Evolutionary conservation across 1,140 invertebrate genomes (phyloP), one percentile per base, ranked within the genome.

Genomic region (Pseudomyrmex flavicornis): DNA sequence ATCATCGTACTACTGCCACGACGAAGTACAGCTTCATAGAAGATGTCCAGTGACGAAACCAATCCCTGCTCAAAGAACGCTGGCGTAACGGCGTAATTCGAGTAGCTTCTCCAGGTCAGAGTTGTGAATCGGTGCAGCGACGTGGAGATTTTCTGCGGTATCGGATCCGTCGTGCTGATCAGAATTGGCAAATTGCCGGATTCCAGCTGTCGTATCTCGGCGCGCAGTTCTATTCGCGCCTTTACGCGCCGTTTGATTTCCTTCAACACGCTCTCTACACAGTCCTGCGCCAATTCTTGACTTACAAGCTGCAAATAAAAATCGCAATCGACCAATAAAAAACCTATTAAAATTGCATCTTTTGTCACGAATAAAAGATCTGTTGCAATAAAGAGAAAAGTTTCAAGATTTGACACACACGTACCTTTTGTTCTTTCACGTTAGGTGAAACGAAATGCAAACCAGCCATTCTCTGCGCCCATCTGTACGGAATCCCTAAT

Each of bases 391-490:
- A 35, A 35, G 35, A 35, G 35, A 35, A 35, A 35, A 5, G 35
- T 7, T 35, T 35, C 35, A 35, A 5, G 35, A 35, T 35, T 35
- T 35, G 7, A 52, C 13, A 46, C 8, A 63, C 61, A 35, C 26
- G 12, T 88, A 93, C 92, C 66, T 92, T 93, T 87, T 92, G 91
- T 79, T 93, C 93, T 5, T 74, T 50, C 20, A 86, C 52, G 15
- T 93, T 88, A 26, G 91, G 88, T 12, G 95, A 92, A 86, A 97
- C 95, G 90, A 98, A 98, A 92, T 98, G 96, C 69, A 98, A 93
- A 1, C 98, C 98, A 90, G 97, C 97, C 93, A 99, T 95, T 93
- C 96, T 96, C 93, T 99, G 98, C 1, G 97, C 97, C 98, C 98
- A 99, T 85, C 96, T 95, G 89, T 98, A 99, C 0, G 98, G 98